phyloP scores from a whole-genome alignment of 2,888 invertebrate genomes.

The Apamea sordens region DNA sequence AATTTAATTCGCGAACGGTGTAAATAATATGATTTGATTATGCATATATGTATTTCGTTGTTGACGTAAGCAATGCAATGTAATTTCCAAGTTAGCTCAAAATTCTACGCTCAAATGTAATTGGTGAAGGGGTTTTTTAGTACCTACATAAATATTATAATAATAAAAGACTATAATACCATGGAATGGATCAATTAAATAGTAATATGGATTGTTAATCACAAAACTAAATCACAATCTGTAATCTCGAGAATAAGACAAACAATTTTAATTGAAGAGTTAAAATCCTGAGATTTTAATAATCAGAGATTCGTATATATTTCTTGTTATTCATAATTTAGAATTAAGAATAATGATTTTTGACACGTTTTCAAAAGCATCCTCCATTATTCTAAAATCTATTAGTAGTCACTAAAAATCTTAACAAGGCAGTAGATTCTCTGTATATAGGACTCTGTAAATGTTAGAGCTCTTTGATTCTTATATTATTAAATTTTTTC shows the following conservation, averaged over 20 bases:
- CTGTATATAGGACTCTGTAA: constrained; percentile 17
- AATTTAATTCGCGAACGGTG: constrained; percentile 30
- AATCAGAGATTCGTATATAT: constrained; percentile 3
- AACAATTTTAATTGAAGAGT: constrained; percentile 6
- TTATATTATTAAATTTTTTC: constrained; percentile 4
- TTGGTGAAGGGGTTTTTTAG: constrained; percentile 46
- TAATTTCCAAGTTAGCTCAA: constrained; percentile 61
- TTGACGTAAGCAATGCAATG: constrained; percentile 15
- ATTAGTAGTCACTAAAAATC: constrained; percentile 9
- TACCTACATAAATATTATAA: constrained; percentile 23
- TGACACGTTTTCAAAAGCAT: constrained; percentile 15
- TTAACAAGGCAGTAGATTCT: constrained; percentile 8
- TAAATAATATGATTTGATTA: constrained; percentile 36
- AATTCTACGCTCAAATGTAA: constrained; percentile 63
- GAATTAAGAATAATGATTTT: constrained; percentile 26
- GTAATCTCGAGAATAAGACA: constrained; percentile 8
- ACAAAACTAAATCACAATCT: constrained; percentile 37
- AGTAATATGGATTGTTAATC: constrained; percentile 19
- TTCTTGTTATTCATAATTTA: constrained; percentile 7
- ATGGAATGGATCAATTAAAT: constrained; percentile 39
- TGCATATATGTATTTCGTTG: constrained; percentile 33
- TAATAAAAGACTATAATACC: constrained; percentile 41
- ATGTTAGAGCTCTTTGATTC: constrained; percentile 24
- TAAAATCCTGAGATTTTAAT: neutral
- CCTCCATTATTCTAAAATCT: constrained; percentile 21